A percentile compares a stretch with the other conserved stretches of the same genome.
These are phyloP conservation scores for Ditylenchus weischeri DNA, from an alignment of 2,888 invertebrate species.

Conservation along the genomic window DNA sequence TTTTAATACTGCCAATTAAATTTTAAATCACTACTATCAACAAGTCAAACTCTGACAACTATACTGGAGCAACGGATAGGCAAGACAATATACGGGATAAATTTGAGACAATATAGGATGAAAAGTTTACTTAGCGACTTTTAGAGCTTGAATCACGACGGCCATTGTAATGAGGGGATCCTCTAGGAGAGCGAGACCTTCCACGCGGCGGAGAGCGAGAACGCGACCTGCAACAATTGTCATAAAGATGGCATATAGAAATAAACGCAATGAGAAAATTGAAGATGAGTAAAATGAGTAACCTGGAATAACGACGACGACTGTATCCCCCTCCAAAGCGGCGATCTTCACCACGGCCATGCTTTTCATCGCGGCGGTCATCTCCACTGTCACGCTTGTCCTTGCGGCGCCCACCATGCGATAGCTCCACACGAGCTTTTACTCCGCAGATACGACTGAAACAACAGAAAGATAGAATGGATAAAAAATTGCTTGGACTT, in stretches of 20 bases:
- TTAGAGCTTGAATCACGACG: not conserved
- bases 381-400: constrained; percentile 55
- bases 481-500: not conserved
- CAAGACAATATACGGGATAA: no score
- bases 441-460: constrained; percentile 61
- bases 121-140: no score
- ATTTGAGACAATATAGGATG: no score
- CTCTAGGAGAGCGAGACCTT: constrained; percentile 21
- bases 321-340: constrained; percentile 33
- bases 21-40: no score
- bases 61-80: no score
- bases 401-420: constrained; percentile 59
- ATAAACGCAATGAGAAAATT: not conserved
- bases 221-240: constrained; percentile 29
- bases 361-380: constrained; percentile 31
- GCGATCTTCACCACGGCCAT: not conserved
- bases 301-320: constrained; percentile 35
- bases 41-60: no score
- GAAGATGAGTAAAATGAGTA: not conserved
- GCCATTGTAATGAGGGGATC: constrained; percentile 6
- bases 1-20: no score
- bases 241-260: no score
- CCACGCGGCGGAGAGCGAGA: constrained; percentile 43
- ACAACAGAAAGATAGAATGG: constrained; percentile 11
- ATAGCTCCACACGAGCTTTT: constrained; percentile 61